Percentiles rank a stretch among this genome's conserved stretches.
phyloP scores from a whole-genome alignment of 1,140 invertebrate species.

The Drosophila willistoni region DNA sequence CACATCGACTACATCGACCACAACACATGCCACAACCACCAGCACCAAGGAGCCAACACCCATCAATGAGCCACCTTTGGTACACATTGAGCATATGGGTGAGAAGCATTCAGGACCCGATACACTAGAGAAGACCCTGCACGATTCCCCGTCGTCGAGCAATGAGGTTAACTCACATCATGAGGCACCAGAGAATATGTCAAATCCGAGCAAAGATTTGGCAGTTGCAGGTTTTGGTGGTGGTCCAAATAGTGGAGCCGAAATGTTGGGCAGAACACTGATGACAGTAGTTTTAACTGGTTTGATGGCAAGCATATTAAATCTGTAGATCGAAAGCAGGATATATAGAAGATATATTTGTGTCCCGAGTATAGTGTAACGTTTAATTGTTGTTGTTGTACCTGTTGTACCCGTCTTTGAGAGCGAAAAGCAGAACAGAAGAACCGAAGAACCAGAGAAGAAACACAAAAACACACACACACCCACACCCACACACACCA shows the following conservation, averaged over 20 bases:
- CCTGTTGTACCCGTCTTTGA: conserved; percentile 82
- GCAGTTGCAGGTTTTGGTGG: conserved; percentile 68
- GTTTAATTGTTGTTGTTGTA: conserved; percentile 83
- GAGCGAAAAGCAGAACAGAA: conserved; percentile 22
- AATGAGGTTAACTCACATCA: conserved; percentile 66
- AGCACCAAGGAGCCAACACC: conserved; percentile 83
- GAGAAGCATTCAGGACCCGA: conserved; percentile 71
- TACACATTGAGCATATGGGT: conserved; percentile 66
- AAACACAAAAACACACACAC: conserved; percentile 7
- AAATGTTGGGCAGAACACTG: conserved; percentile 15
- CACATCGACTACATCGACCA: conserved; percentile 89
- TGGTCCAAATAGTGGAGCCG: conserved; percentile 18
- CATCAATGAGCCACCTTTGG: conserved; percentile 82
- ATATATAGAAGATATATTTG: conserved; percentile 9
- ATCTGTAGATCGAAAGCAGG: conserved; percentile 60
- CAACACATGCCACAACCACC: conserved; percentile 85
- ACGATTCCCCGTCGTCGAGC: conserved; percentile 53
- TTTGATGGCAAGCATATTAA: conserved; percentile 41
- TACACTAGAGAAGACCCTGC: conserved; percentile 70
- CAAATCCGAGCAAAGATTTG: conserved; percentile 56
- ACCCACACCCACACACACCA: conserved; percentile 15
- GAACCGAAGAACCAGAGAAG: not conserved
- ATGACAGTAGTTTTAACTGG: conserved; percentile 23
- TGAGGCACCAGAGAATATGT: conserved; percentile 76
- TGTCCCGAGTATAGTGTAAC: conserved; percentile 70